These are phyloP conservation scores for Eufriesea mexicana DNA, from an alignment of 1,140 invertebrate genomes.

Conservation along the genomic window DNA sequence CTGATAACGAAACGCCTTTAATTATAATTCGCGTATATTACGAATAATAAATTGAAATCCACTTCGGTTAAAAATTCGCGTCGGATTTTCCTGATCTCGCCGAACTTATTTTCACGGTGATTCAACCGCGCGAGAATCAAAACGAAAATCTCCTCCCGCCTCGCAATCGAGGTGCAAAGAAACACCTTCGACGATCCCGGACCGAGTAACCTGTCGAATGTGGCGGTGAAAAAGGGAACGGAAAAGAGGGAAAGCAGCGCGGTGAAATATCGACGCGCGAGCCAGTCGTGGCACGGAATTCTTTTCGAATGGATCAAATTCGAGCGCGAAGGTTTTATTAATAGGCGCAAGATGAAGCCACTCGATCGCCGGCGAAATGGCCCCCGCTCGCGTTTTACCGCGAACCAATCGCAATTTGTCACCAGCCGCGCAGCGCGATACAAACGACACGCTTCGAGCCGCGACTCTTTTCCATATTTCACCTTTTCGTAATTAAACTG, in stretches of 20 bases:
- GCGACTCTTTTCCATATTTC: slow-evolving; percentile 52
- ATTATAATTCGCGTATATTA: no score
- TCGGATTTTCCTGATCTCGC: no score
- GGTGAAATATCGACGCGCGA: neutral
- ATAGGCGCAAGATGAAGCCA: slow-evolving; percentile 48
- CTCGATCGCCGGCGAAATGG: slow-evolving; percentile 18
- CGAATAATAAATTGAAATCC: no score
- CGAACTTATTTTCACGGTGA: no score
- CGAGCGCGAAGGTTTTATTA: slow-evolving; percentile 37
- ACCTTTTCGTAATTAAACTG: slow-evolving; percentile 53
- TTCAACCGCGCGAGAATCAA: no score
- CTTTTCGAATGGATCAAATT: slow-evolving; percentile 27
- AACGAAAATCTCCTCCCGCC: no score
- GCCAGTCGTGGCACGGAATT: neutral
- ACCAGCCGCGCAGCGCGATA: slow-evolving; percentile 11
- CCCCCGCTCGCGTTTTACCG: neutral
- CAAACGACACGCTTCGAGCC: slow-evolving; percentile 20
- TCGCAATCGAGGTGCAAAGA: no score
- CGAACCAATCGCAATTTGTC: slow-evolving; percentile 40
- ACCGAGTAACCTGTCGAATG: no score
- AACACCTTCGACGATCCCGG: no score
- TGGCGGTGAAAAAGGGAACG: neutral
- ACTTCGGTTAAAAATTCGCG: no score
- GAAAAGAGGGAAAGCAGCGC: no score
- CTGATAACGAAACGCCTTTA: no score